Conservation (phyloP, 2,888 invertebrate genomes). For the Acrocera orbiculus region DNA sequence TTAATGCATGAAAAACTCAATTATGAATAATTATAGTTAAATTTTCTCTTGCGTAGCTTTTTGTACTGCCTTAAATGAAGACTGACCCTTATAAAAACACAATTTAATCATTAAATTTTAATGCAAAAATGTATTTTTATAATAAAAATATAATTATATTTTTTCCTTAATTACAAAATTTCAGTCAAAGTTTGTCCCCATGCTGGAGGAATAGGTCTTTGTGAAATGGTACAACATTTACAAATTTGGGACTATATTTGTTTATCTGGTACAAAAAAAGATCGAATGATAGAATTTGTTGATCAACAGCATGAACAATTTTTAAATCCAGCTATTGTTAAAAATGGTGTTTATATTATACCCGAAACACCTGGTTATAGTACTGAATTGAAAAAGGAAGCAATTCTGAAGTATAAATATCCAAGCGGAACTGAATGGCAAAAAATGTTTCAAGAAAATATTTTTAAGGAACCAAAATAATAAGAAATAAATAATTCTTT, state of each 20-base stretch:
- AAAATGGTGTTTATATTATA: constrained; percentile 52
- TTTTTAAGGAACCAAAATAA: constrained; percentile 3
- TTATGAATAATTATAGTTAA: too few species aligned
- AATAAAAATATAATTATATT: constrained; percentile 1
- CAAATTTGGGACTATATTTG: constrained; percentile 75
- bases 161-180: constrained; percentile 15
- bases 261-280: constrained; percentile 50
- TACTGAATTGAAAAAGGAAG: constrained; percentile 52
- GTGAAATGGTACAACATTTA: constrained; percentile 86
- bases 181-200: constrained; percentile 84
- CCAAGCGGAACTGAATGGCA: constrained; percentile 67
- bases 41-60: too few species aligned
- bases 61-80: too few species aligned
- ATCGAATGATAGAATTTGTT: constrained; percentile 66
- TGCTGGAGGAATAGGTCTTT: constrained; percentile 86
- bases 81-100: too few species aligned
- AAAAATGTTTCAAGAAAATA: constrained; percentile 9
- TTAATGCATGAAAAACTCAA: too few species aligned
- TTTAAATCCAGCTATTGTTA: constrained; percentile 48
- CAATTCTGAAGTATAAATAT: constrained; percentile 51
- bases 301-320: constrained; percentile 87
- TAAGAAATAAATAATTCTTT: too few species aligned
- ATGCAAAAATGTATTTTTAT: too few species aligned
- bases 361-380: constrained; percentile 71
- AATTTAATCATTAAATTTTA: too few species aligned